A percentile compares a stretch with the other conserved stretches of the same genome.
Evolutionary conservation across 2,113 vertebrate genomes (phyloP).

Genomic region (Struthidea cinerea): DNA sequence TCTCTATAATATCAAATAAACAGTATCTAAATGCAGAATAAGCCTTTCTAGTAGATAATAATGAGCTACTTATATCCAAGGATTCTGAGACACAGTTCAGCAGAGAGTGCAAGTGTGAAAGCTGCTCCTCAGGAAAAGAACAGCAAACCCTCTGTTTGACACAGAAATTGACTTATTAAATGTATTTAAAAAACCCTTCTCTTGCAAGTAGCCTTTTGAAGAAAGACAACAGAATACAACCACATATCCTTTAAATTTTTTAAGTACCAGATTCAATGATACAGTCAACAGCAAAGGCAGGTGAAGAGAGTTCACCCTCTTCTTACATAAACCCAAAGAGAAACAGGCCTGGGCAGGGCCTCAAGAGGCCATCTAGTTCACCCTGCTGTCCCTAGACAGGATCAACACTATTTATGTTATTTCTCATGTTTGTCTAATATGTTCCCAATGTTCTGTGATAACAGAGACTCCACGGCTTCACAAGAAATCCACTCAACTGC

Average conservation of each 20-base stretch:
- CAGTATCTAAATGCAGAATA: not conserved
- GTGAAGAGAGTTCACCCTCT: not conserved
- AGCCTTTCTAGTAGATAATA: not conserved
- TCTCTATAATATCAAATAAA: not conserved
- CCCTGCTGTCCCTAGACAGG: not conserved
- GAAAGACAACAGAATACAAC: not conserved
- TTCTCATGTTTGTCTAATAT: slow-evolving; percentile 20
- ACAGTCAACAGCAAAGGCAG: not conserved
- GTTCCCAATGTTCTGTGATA: slow-evolving; percentile 7
- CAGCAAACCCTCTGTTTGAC: not conserved
- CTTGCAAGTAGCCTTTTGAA: not conserved
- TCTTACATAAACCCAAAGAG: not conserved
- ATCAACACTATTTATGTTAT: slow-evolving; percentile 32
- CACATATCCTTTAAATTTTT: not conserved
- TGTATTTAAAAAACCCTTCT: not conserved
- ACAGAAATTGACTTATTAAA: not conserved
- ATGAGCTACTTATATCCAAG: not conserved
- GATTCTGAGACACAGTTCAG: not conserved
- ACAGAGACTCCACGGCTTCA: not conserved
- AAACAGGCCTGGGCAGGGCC: not conserved
- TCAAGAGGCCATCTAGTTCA: not conserved
- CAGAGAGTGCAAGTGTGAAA: not conserved
- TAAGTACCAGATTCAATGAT: not conserved
- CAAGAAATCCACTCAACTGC: not conserved
- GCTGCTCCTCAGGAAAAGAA: not conserved